Percentiles rank a stretch among this genome's conserved stretches.
These are phyloP conservation scores for Siniperca scherzeri DNA, from an alignment of 2,797 vertebrate genomes.

Conservation along the genomic window DNA sequence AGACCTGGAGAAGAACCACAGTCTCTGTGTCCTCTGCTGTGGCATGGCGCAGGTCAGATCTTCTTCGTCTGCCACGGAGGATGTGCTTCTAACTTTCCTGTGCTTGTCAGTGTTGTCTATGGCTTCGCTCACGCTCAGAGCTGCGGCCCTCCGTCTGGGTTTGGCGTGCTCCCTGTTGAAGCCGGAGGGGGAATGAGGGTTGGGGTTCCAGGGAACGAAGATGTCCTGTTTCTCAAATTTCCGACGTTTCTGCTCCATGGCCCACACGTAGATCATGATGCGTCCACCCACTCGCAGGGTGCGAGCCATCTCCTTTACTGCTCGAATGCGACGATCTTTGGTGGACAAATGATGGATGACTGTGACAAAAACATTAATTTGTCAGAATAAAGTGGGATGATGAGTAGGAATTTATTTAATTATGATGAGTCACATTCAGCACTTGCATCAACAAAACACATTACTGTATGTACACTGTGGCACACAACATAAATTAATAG, in stretches of 20 bases:
- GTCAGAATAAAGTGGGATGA: slow-evolving; percentile 19
- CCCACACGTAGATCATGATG: slow-evolving; percentile 91
- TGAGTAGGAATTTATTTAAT: slow-evolving; percentile 11
- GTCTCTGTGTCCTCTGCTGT: slow-evolving; percentile 80
- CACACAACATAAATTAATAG: slow-evolving; percentile 25
- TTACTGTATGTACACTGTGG: slow-evolving; percentile 13
- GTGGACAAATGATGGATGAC: slow-evolving; percentile 89
- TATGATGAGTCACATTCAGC: slow-evolving; percentile 17
- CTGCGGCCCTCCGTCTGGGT: slow-evolving; percentile 59
- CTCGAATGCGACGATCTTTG: slow-evolving; percentile 83
- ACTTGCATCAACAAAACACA: slow-evolving; percentile 29
- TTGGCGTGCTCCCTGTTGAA: slow-evolving; percentile 34
- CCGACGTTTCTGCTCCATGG: slow-evolving; percentile 88
- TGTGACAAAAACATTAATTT: slow-evolving; percentile 61
- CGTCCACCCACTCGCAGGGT: slow-evolving; percentile 86
- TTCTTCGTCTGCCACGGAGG: slow-evolving; percentile 79
- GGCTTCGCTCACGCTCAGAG: slow-evolving; percentile 75
- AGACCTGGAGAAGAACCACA: slow-evolving; percentile 88
- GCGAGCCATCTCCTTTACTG: slow-evolving; percentile 89
- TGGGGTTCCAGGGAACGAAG: slow-evolving; percentile 88
- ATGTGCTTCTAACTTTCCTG: slow-evolving; percentile 85
- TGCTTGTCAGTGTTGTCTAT: slow-evolving; percentile 75
- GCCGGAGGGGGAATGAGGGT: slow-evolving; percentile 72
- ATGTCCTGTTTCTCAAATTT: slow-evolving; percentile 90
- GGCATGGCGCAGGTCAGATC: slow-evolving; percentile 51